Conservation (phyloP, 2,113 vertebrate species). For the Vulpes ferrilata region DNA sequence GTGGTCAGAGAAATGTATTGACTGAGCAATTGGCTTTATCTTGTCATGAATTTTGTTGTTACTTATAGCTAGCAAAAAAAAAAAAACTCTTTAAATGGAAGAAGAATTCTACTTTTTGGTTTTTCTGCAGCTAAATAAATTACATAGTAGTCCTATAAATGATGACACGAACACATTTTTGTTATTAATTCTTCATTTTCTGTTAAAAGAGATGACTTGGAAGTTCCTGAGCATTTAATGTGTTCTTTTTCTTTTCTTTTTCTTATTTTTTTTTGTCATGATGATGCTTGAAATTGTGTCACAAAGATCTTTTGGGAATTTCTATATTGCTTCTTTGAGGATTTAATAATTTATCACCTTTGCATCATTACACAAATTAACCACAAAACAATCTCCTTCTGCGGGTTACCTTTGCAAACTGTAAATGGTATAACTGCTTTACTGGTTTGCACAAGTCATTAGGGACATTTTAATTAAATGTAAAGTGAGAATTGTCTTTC, state of each 20-base stretch:
- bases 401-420: constrained; percentile 59
- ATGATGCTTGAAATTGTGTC: not conserved
- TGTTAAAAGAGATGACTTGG: not conserved
- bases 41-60: not conserved
- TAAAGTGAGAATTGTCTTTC: constrained; percentile 71
- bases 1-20: too few relatives aligned
- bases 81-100: not conserved
- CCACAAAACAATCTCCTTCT: constrained; percentile 53
- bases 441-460: constrained; percentile 6
- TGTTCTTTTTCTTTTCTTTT: not conserved
- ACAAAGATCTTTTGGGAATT: not conserved
- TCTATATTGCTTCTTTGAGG: not conserved
- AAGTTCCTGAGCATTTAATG: not conserved
- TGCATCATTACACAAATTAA: constrained; percentile 72
- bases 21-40: not conserved
- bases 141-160: not conserved
- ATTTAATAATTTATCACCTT: constrained; percentile 71
- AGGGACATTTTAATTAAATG: constrained; percentile 66
- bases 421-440: constrained; percentile 52
- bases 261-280: not conserved
- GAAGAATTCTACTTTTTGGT: not conserved
- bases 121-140: not conserved
- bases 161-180: not conserved
- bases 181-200: not conserved
- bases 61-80: not conserved